Evolutionary conservation across 2,797 vertebrate species (phyloP), one percentile per base, ranked within the genome.

Genomic region (Gobionotothen gibberifrons): DNA sequence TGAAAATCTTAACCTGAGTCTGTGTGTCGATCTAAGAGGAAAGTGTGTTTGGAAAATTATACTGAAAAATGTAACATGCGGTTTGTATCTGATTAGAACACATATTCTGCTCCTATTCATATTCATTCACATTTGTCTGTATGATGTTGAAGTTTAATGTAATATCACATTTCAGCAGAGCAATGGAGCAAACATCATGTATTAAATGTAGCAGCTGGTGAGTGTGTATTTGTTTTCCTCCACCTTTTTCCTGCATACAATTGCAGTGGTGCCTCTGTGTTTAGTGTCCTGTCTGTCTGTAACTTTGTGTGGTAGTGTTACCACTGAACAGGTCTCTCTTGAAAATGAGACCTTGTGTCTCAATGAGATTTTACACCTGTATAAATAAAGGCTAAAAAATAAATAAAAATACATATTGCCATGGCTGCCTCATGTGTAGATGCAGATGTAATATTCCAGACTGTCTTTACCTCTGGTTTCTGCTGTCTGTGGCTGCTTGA

Each of bases 401-500:
- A 26, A 26, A 26, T 26, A 26, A 26, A 26, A 26, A 26, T 26
- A 68, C 63, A 46, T 42, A 21, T 74, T 63, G 75, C 53, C 49
- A 67, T 19, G 49, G 40, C 65, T 68, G 62, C 47, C 29, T 64
- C 48, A 62, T 69, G 29, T 43, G 46, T 21, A 19, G 46, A 48
- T n/a, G 17, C 71, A 60, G n/a, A 47, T 54, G 19, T 17, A 46
- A 58, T 17, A 44, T 8, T 43, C 5, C 16, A 36, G 9, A 9
- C 19, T 52, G 12, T 43, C 5, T 21, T 9, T 36, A 22, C 4
- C 5, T 19, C 32, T 60, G 78, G 32, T 26, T 48, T 66, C 29
- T 12, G 19, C 43, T 55, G 52, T 65, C 11, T 22, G 11, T 53
- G 61, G 69, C 47, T 74, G 48, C 63, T 48, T 66, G 55, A 71